These are phyloP conservation scores for Caranx ignobilis DNA, from an alignment of 2,113 vertebrate genomes.

Conservation along the genomic window DNA sequence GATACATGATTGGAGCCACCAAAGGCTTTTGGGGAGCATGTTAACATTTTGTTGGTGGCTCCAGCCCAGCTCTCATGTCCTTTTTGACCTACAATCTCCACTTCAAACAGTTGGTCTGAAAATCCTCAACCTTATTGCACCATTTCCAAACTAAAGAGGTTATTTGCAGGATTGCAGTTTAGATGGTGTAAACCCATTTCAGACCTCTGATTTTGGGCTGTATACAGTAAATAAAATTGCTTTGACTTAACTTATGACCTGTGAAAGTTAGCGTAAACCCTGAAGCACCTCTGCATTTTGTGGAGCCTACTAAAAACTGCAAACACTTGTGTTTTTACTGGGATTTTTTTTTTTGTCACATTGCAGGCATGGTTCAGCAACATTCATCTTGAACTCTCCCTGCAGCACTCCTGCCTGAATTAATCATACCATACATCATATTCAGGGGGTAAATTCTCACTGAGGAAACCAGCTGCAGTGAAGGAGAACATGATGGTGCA, in stretches of 20 bases:
- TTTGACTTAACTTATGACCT: not conserved
- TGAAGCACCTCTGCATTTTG: not conserved
- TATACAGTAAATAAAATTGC: not conserved
- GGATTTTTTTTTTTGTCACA: not conserved
- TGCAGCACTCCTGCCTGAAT: slow-evolving; percentile 2
- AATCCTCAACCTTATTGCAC: not conserved
- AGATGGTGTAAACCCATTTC: not conserved
- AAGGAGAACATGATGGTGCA: not conserved
- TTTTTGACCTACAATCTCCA: not conserved
- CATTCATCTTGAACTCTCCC: slow-evolving; percentile 1
- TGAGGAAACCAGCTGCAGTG: not conserved
- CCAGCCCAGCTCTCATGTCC: not conserved
- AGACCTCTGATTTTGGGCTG: not conserved
- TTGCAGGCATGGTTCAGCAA: not conserved
- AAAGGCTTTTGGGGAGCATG: not conserved
- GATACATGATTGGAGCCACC: no score
- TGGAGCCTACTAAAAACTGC: not conserved
- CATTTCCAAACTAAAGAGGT: not conserved
- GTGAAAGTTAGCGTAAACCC: not conserved
- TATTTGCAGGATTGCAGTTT: not conserved
- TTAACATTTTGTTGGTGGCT: not conserved
- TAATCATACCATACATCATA: slow-evolving; percentile 21
- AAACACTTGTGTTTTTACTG: not conserved
- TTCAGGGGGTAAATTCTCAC: not conserved
- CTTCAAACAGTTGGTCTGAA: not conserved